Conservation (phyloP, 1,140 invertebrate species). For the Hylyphantes graminicola region DNA sequence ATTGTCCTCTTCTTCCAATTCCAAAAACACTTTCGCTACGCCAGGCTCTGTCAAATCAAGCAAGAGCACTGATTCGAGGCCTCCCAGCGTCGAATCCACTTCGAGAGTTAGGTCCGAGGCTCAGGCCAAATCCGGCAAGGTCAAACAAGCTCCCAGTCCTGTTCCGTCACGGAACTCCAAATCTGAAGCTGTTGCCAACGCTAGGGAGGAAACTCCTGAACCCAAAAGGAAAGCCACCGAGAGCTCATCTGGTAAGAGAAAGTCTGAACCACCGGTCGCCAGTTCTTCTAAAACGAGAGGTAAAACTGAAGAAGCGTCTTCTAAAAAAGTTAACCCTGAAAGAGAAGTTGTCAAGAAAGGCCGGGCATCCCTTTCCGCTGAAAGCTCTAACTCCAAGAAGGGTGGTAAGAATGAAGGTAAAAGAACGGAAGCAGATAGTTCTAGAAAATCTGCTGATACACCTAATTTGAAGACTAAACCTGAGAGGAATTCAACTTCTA, state of each 20-base stretch:
- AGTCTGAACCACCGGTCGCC: constrained; percentile 17
- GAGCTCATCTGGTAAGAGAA: constrained; percentile 3
- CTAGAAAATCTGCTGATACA: constrained; percentile 10
- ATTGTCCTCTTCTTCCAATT: background rate
- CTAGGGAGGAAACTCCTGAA: constrained; percentile 21
- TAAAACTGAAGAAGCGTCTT: background rate
- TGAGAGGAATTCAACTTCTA: constrained; percentile 22
- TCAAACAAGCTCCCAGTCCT: constrained; percentile 32
- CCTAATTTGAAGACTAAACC: constrained; percentile 11
- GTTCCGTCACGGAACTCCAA: constrained; percentile 22
- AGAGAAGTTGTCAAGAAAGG: constrained; percentile 38
- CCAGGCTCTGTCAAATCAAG: constrained; percentile 13
- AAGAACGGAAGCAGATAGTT: constrained; percentile 3
- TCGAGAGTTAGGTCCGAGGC: constrained; percentile 17
- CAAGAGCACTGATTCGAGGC: constrained; percentile 32
- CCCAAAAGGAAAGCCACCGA: background rate
- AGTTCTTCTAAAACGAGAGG: background rate
- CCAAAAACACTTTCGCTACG: constrained; percentile 19
- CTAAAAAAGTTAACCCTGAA: constrained; percentile 32
- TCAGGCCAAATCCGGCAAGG: constrained; percentile 18
- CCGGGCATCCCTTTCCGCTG: constrained; percentile 3
- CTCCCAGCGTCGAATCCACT: constrained; percentile 11
- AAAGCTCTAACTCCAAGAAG: constrained; percentile 26
- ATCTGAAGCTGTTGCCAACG: constrained; percentile 5
- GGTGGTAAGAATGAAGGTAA: constrained; percentile 18